These are phyloP conservation scores for Ianthella basta DNA, from an alignment of 37 sponge, comb jelly and placozoan genomes.

Conservation along the genomic window DNA sequence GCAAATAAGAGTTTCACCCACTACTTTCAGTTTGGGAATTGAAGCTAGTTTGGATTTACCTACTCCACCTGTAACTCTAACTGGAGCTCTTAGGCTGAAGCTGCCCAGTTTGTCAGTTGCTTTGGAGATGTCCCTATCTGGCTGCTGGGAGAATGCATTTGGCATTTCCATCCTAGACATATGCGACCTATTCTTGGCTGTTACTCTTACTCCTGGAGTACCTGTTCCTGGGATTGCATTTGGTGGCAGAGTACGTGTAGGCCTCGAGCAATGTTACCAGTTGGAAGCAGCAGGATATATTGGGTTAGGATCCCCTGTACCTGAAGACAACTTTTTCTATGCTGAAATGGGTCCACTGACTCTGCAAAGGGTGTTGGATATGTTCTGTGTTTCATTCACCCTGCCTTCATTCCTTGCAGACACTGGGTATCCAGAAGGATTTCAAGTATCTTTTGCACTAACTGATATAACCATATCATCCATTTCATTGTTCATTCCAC, in stretches of 20 bases:
- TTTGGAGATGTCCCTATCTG: constrained; percentile 30
- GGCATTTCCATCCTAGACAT: constrained; percentile 7
- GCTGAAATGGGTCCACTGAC: constrained; percentile 22
- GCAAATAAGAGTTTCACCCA: neutral
- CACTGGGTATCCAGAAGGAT: constrained; percentile 47
- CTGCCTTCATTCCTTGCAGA: constrained; percentile 32
- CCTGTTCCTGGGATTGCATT: constrained; percentile 36
- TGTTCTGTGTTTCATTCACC: constrained; percentile 23
- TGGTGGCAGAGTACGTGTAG: constrained; percentile 31
- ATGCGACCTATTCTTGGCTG: constrained; percentile 6
- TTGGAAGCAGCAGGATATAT: constrained; percentile 21
- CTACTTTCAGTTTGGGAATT: constrained; percentile 2
- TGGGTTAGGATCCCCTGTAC: constrained; percentile 4
- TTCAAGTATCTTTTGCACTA: constrained; percentile 22
- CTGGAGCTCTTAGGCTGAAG: constrained; percentile 1
- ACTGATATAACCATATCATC: neutral
- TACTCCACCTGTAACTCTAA: constrained; percentile 22
- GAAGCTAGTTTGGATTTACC: constrained; percentile 9
- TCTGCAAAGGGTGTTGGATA: constrained; percentile 17
- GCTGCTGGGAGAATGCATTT: constrained; percentile 46
- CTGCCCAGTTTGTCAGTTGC: neutral
- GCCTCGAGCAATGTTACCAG: neutral
- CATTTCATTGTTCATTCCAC: constrained; percentile 23
- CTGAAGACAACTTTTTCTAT: constrained; percentile 43
- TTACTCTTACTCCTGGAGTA: constrained; percentile 28